phyloP scores from a whole-genome alignment of 2,797 vertebrate species.

The Emydoidea blandingii region DNA sequence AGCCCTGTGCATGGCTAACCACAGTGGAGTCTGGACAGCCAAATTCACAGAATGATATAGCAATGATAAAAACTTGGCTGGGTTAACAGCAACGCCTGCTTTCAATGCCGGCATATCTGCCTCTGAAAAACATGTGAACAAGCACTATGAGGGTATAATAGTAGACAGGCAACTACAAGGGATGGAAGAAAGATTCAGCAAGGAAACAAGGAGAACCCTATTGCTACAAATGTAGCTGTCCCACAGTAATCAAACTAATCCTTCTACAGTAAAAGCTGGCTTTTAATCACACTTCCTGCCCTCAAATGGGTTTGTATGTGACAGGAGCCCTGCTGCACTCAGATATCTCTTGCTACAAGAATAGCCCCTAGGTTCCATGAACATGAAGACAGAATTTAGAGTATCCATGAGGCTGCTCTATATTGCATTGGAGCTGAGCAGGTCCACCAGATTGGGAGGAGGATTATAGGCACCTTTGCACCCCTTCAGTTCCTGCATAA shows the following conservation, averaged over 20 bases:
- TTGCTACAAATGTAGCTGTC: background rate
- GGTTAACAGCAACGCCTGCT: accelerated
- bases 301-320: background rate
- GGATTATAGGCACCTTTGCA: background rate
- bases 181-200: background rate
- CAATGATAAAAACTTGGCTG: background rate
- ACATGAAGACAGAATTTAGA: accelerated
- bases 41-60: background rate
- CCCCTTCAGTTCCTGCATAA: background rate
- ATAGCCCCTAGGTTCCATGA: background rate
- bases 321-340: background rate
- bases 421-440: background rate
- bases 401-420: background rate
- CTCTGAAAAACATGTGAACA: background rate
- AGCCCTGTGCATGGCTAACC: background rate
- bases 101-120: accelerated
- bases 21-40: accelerated
- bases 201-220: background rate
- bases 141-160: too few species aligned
- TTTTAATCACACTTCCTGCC: accelerated
- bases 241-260: too few species aligned
- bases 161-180: too few species aligned
- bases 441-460: background rate
- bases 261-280: accelerated
- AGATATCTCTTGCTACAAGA: background rate